phyloP scores from a whole-genome alignment of 2,888 invertebrate genomes.

The Drosophila bunnanda region DNA sequence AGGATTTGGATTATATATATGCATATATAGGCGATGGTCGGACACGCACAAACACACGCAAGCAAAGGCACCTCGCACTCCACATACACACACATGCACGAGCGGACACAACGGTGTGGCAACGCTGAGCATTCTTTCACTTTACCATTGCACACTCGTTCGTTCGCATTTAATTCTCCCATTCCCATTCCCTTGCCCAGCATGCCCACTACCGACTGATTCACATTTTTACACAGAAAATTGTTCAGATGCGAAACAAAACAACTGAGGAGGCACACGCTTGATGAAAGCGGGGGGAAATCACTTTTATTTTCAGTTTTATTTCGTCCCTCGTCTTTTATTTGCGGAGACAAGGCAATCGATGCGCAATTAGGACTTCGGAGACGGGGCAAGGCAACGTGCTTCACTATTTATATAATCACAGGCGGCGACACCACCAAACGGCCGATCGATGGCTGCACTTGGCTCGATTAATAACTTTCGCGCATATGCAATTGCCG shows the following conservation, averaged over 20 bases:
- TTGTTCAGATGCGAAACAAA: slow-evolving; percentile 34
- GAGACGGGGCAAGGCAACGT: slow-evolving; percentile 54
- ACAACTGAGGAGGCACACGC: slow-evolving; percentile 15
- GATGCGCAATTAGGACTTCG: slow-evolving; percentile 72
- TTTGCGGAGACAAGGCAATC: slow-evolving; percentile 61
- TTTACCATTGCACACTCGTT: slow-evolving; percentile 77
- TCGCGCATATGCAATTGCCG: slow-evolving; percentile 48
- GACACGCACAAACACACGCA: slow-evolving; percentile 50
- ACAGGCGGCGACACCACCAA: slow-evolving; percentile 38
- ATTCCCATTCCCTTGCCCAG: slow-evolving; percentile 49
- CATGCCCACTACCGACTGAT: slow-evolving; percentile 44
- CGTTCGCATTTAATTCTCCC: slow-evolving; percentile 65
- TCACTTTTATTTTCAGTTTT: slow-evolving; percentile 31
- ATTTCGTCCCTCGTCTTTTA: slow-evolving; percentile 25
- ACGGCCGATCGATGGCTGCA: slow-evolving; percentile 33
- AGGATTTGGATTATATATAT: slow-evolving; percentile 58
- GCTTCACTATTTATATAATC: slow-evolving; percentile 74
- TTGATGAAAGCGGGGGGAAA: slow-evolving; percentile 10
- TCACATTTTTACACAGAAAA: slow-evolving; percentile 71
- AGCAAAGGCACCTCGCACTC: slow-evolving; percentile 15
- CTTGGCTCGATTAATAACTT: slow-evolving; percentile 34
- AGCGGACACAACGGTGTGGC: slow-evolving; percentile 56
- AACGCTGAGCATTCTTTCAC: slow-evolving; percentile 78
- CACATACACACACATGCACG: slow-evolving; percentile 43
- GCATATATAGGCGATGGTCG: slow-evolving; percentile 38